Percentiles rank a stretch among this genome's conserved stretches.
Evolutionary conservation across 2,888 invertebrate species (phyloP).

Genomic region (Hypomecis atomaria): DNA sequence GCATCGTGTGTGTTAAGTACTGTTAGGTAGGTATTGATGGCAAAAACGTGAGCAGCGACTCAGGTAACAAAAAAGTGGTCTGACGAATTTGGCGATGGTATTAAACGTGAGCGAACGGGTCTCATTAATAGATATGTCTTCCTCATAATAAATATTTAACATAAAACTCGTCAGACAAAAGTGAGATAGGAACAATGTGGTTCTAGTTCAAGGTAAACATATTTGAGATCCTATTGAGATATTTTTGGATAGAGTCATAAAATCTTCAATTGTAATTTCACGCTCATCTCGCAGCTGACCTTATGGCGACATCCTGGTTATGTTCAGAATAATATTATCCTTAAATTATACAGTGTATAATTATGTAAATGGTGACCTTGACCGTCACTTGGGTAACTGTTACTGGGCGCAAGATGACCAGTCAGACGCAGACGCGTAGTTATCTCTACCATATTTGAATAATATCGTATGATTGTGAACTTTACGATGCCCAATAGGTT

Average conservation of each 20-base stretch:
- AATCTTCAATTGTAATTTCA: slow-evolving; percentile 35
- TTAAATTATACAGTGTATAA: slow-evolving; percentile 50
- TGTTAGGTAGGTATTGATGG: slow-evolving; percentile 8
- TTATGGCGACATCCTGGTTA: slow-evolving; percentile 73
- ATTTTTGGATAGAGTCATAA: slow-evolving; percentile 19
- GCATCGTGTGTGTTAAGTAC: background rate
- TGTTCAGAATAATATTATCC: slow-evolving; percentile 56
- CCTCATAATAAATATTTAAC: slow-evolving; percentile 18
- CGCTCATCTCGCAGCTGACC: slow-evolving; percentile 56
- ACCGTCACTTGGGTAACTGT: slow-evolving; percentile 53
- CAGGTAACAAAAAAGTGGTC: background rate
- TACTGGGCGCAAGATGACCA: slow-evolving; percentile 35
- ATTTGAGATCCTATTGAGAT: slow-evolving; percentile 40
- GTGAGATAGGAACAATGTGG: slow-evolving; percentile 35
- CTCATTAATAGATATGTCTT: slow-evolving; percentile 3
- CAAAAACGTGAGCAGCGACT: slow-evolving; percentile 7
- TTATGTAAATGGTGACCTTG: slow-evolving; percentile 66
- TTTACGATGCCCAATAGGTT: slow-evolving; percentile 16
- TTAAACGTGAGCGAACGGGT: slow-evolving; percentile 11
- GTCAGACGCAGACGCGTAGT: slow-evolving; percentile 3
- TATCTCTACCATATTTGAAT: slow-evolving; percentile 14
- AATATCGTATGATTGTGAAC: slow-evolving; percentile 24
- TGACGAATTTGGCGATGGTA: slow-evolving; percentile 2
- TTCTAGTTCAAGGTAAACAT: slow-evolving; percentile 62
- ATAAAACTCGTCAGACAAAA: slow-evolving; percentile 24